Percentiles rank a stretch among this genome's conserved stretches.
Evolutionary conservation across 2,888 invertebrate genomes (phyloP).

Genomic region (Gari tellinella): DNA sequence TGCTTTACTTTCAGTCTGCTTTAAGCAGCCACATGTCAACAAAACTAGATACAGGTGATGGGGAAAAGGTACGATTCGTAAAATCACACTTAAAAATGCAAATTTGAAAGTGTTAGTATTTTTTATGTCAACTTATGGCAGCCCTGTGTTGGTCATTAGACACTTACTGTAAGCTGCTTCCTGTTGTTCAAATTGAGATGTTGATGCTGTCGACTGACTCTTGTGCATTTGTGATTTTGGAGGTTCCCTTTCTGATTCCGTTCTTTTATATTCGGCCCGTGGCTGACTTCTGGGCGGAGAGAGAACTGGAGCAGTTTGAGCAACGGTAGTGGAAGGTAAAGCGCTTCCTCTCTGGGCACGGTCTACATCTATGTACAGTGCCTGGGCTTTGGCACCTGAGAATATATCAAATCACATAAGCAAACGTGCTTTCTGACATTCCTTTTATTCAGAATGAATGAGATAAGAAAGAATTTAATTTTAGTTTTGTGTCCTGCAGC

Average conservation of each 20-base stretch:
- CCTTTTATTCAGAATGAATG: too few species aligned
- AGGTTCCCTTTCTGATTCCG: neutral
- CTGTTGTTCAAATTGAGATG: conserved; percentile 44
- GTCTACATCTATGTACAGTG: conserved; percentile 30
- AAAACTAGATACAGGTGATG: too few species aligned
- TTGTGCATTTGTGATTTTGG: neutral
- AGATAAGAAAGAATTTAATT: too few species aligned
- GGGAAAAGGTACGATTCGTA: too few species aligned
- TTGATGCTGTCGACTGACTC: neutral
- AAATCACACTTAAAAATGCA: too few species aligned
- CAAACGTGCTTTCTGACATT: too few species aligned
- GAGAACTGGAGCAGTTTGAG: conserved; percentile 40
- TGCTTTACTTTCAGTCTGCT: too few species aligned
- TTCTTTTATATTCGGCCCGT: neutral
- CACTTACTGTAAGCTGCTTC: conserved; percentile 44
- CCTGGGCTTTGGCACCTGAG: neutral
- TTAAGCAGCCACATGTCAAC: too few species aligned
- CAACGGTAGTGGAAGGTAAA: neutral
- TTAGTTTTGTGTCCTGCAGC: too few species aligned
- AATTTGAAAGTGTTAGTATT: too few species aligned
- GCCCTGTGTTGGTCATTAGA: too few species aligned
- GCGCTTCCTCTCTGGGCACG: conserved; percentile 20
- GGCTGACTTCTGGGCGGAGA: conserved; percentile 30
- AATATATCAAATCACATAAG: neutral
- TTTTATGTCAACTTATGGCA: too few species aligned